Base-by-base conservation (phyloP, 2,888 invertebrate genomes). In the Periphyllus acericola region DNA sequence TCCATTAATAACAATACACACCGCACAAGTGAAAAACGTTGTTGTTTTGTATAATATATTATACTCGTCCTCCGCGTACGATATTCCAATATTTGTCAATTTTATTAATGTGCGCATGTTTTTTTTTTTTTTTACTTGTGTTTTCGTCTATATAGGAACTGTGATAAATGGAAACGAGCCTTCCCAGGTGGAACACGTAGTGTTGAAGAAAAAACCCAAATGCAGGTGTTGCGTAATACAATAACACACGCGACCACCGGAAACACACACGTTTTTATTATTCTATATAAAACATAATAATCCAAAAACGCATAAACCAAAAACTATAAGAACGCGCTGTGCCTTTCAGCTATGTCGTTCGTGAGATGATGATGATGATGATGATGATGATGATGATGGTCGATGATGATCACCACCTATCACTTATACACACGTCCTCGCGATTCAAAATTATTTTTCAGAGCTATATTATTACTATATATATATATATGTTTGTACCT, bases 141-240 rank as follows among this genome's bases (percentile, higher is more conserved):
- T 60, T 83, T 78, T 52, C 25, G 34, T 68, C 40, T 71, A 32
- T 66, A 34, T 32, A 87, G 86, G 86, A 87, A 93, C 95, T 89
- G 95, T 95, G 91, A 87, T 87, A 87, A 87, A 87, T 74, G 86
- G 86, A 80, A 95, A 96, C 91, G 94, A 94, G 90, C 94, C 94
- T 89, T 93, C 93, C 91, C 96, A 96, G 92, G 96, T 97, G 90
- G 97, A 97, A 92, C 97, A 96, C 92, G 96, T 98, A 91, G 96
- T 96, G 92, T 94, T 97, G 92, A 97, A 97, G 94, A 97, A 97
- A 94, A 97, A 97, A 93, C 96, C 96, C 92, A 97, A 97, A 93
- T 97, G 97, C 94, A 96, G 96, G 92, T 97, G 97, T 94, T 98
- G 98, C 94, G 96, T 96, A 92, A 94, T 97, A 92, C 97, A 97